Evolutionary conservation across 2,888 invertebrate genomes (phyloP), one percentile per base, ranked within the genome.

Genomic region (Sinopyrophorus schimmeli): DNA sequence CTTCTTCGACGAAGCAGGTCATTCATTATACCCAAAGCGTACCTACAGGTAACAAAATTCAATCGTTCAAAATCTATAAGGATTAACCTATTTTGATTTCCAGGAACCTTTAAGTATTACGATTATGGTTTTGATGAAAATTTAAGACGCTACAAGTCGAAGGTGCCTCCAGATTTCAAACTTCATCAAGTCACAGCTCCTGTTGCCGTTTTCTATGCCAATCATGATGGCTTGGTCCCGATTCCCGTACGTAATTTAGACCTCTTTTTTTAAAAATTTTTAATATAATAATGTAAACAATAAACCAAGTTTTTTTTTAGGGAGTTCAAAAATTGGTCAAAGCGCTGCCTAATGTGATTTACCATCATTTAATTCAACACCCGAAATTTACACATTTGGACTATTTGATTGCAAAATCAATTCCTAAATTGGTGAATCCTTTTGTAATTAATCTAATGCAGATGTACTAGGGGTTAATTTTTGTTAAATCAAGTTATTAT

Each of bases 21-120:
- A 73, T 82, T 3, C 91, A 92, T 69, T 90, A 80, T 64, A 83
- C 76, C 0, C 91, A 91, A 72, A 75, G 81, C 12, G 77, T 83
- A 11, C 62, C 68, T 6, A 77, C 76, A 23, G 69, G 70, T 61
- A 54, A 41, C 12, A 17, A 32, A 10, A 18, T 17, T 21, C 30
- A 31, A 30, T 1, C 18, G 7, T 38, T 28, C 31, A 11, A 3
- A 39, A 20, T 2, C 3, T 7, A n/a, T 12, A 32, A 17, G n/a
- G 18, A 14, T 21, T 7, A 2, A 26, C 3, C 3, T 2, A 17
- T 12, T 9, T 30, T 14, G 23, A 15, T n/a, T 42, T 42, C 21
- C 9, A 51, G 51, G 51, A 5, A 10, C 18, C 5, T 51, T 51
- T 37, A 9, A 27, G 2, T 23, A 37, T 6, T 51, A 34, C 28